Conservation (phyloP, 2,797 vertebrate species). For the Buphagus erythrorhynchus region DNA sequence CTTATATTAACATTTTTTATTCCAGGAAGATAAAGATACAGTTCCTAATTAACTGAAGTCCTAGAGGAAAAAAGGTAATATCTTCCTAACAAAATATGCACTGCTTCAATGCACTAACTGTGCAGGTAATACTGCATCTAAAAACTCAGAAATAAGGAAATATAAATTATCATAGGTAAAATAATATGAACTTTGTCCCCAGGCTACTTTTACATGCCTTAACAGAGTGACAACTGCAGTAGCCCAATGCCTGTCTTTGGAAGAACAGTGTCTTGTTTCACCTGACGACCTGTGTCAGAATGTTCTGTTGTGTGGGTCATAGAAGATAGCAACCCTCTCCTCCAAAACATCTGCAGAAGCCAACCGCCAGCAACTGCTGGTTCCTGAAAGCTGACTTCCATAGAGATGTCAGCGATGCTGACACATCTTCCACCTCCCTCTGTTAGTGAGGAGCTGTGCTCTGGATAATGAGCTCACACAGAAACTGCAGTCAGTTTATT, state of each 20-base stretch:
- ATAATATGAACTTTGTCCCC: accelerated
- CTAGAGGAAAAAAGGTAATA: background rate
- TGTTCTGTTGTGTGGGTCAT: too few relatives aligned
- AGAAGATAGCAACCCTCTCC: accelerated
- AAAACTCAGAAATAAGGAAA: background rate
- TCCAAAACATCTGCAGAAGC: background rate
- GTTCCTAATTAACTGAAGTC: background rate
- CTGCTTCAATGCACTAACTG: background rate
- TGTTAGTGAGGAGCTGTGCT: background rate
- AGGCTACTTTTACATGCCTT: background rate
- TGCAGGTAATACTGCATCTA: background rate
- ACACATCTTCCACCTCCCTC: background rate
- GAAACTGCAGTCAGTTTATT: background rate
- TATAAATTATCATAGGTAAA: background rate
- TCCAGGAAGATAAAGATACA: background rate
- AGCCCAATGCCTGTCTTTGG: background rate
- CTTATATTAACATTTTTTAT: background rate
- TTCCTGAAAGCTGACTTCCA: background rate
- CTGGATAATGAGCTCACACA: background rate
- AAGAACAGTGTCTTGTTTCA: background rate
- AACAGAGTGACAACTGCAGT: background rate
- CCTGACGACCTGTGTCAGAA: background rate
- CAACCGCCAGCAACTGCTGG: background rate
- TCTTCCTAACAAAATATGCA: background rate
- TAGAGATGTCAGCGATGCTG: accelerated